phyloP scores from a whole-genome alignment of 2,113 vertebrate species.

The Cairina moschata region DNA sequence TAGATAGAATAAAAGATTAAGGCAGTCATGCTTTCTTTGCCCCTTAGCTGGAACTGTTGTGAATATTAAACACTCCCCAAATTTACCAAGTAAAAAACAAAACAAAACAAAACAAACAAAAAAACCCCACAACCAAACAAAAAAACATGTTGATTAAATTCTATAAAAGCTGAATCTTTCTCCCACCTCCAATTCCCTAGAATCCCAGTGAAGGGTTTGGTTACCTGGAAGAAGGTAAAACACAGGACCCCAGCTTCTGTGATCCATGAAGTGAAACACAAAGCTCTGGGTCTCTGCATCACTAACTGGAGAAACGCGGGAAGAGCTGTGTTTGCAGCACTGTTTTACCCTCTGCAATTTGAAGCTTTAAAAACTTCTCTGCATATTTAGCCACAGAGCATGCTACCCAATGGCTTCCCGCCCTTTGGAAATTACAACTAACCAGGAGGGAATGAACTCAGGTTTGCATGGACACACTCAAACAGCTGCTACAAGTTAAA shows the following conservation, averaged over 20 bases:
- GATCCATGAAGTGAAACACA: slow-evolving; percentile 54
- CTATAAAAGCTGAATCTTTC: neutral
- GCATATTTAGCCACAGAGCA: neutral
- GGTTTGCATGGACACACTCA: slow-evolving; percentile 34
- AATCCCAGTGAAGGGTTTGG: neutral
- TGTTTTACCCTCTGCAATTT: neutral
- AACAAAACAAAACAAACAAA: neutral
- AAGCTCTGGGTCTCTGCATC: slow-evolving; percentile 54
- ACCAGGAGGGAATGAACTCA: neutral
- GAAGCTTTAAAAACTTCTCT: slow-evolving; percentile 30
- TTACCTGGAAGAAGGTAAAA: slow-evolving; percentile 78
- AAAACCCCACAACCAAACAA: neutral
- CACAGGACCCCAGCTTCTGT: slow-evolving; percentile 55
- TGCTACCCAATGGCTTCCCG: slow-evolving; percentile 44
- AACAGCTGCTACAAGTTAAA: slow-evolving; percentile 57
- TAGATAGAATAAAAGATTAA: neutral
- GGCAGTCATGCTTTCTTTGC: neutral
- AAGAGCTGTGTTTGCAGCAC: neutral
- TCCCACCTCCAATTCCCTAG: neutral
- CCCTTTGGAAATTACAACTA: slow-evolving; percentile 11
- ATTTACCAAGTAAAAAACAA: neutral
- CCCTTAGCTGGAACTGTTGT: neutral
- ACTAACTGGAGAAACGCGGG: neutral
- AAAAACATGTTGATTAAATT: neutral
- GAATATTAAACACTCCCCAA: neutral